Percentiles rank a stretch among this genome's conserved stretches.
phyloP scores from a whole-genome alignment of 2,113 vertebrate species.

The Rhodinocichla rosea region DNA sequence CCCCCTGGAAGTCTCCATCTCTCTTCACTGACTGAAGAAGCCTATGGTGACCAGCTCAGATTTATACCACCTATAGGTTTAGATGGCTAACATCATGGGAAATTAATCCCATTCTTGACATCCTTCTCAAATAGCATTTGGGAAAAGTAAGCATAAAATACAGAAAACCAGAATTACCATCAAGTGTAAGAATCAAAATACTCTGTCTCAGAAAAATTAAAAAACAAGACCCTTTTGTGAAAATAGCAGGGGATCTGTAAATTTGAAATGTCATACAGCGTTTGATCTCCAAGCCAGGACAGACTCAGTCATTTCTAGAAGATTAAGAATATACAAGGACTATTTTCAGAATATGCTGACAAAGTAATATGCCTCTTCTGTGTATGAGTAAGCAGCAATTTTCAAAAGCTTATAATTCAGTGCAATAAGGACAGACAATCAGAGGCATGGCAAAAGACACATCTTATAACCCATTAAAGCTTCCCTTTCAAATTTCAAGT shows the following conservation, averaged over 20 bases:
- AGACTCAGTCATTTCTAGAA: slow-evolving; percentile 12
- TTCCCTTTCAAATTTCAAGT: neutral
- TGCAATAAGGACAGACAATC: neutral
- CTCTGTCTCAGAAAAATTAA: neutral
- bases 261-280: neutral
- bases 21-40: neutral
- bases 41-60: neutral
- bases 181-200: slow-evolving; percentile 9
- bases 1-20: neutral
- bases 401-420: slow-evolving; percentile 51
- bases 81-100: neutral
- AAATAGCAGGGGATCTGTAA: slow-evolving; percentile 20
- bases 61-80: neutral
- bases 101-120: neutral
- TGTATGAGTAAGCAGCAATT: slow-evolving; percentile 41
- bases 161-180: neutral
- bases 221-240: slow-evolving; percentile 1
- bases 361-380: slow-evolving; percentile 33
- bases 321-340: slow-evolving; percentile 34
- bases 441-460: slow-evolving; percentile 20
- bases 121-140: neutral
- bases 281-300: slow-evolving; percentile 40
- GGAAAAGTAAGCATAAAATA: neutral
- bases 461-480: neutral
- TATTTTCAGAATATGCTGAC: slow-evolving; percentile 50